Evolutionary conservation across 2,888 invertebrate species (phyloP).

Genomic region (Epistrophe eligans): DNA sequence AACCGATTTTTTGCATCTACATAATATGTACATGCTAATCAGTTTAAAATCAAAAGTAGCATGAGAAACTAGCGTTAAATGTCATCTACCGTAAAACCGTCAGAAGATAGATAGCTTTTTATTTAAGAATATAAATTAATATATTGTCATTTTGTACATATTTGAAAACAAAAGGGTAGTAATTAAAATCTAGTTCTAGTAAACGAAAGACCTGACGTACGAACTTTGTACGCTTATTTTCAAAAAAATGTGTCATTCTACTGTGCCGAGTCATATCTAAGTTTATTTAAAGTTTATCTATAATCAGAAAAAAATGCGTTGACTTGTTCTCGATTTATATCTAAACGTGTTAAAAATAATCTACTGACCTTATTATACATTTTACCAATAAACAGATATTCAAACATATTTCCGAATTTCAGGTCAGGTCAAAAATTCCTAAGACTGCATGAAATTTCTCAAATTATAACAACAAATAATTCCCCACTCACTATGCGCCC

Average conservation of each 20-base stretch:
- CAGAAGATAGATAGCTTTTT: not conserved
- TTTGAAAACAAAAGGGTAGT: no score
- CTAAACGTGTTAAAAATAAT: not conserved
- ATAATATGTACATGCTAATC: conserved; percentile 48
- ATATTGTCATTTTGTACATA: not conserved
- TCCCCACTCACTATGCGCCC: not conserved
- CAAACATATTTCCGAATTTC: not conserved
- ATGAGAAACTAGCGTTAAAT: conserved; percentile 42
- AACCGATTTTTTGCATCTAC: conserved; percentile 20
- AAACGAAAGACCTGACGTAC: conserved; percentile 15
- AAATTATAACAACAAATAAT: conserved; percentile 4
- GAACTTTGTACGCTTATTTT: not conserved
- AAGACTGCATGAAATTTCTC: conserved; percentile 19
- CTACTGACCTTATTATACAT: not conserved
- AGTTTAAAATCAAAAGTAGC: conserved; percentile 41
- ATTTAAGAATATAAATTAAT: not conserved
- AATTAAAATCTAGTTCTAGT: not conserved
- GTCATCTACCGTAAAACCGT: not conserved
- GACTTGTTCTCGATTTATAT: not conserved
- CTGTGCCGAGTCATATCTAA: not conserved
- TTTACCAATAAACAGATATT: not conserved
- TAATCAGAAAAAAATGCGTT: not conserved
- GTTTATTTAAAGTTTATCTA: not conserved
- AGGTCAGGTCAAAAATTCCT: conserved; percentile 6
- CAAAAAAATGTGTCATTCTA: not conserved